Percentiles rank a stretch among this genome's conserved stretches.
phyloP scores from a whole-genome alignment of 2,888 invertebrate genomes.

The Apamea epomidion region DNA sequence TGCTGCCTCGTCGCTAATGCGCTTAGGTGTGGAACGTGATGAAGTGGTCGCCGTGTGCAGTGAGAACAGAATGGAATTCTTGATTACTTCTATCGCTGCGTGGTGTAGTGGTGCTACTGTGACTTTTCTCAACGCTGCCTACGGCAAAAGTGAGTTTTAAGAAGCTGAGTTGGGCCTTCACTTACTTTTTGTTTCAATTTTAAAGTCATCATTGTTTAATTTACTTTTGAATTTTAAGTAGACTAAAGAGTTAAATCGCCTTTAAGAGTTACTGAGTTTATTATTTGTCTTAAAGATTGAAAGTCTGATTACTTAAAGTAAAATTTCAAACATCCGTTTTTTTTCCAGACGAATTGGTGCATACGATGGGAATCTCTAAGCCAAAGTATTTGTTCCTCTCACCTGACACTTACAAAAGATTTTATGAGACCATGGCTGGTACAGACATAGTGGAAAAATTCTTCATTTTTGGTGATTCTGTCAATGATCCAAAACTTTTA shows the following conservation, averaged over 20 bases:
- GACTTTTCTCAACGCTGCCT: conserved; percentile 76
- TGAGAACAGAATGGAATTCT: conserved; percentile 78
- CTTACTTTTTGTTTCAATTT: neutral
- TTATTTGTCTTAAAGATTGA: neutral
- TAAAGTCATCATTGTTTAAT: neutral
- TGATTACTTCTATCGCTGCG: conserved; percentile 68
- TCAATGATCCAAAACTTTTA: conserved; percentile 55
- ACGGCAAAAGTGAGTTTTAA: conserved; percentile 73
- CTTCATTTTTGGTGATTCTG: conserved; percentile 71
- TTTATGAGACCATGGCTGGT: conserved; percentile 68
- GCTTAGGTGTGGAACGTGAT: conserved; percentile 73
- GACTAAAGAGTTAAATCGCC: neutral
- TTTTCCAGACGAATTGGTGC: conserved; percentile 80
- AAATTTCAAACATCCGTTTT: neutral
- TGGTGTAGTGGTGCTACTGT: conserved; percentile 71
- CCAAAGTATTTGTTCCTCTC: conserved; percentile 81
- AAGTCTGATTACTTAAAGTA: neutral
- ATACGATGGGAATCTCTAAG: conserved; percentile 77
- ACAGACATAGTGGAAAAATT: conserved; percentile 69
- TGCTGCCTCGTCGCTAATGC: conserved; percentile 70
- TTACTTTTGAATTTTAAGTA: conserved; percentile 19
- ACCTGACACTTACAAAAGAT: conserved; percentile 70
- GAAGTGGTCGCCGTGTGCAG: conserved; percentile 79
- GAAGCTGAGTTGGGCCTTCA: neutral
- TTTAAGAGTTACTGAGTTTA: neutral